phyloP scores from a whole-genome alignment of 2,888 invertebrate species.

The Macroteleia sp. region DNA sequence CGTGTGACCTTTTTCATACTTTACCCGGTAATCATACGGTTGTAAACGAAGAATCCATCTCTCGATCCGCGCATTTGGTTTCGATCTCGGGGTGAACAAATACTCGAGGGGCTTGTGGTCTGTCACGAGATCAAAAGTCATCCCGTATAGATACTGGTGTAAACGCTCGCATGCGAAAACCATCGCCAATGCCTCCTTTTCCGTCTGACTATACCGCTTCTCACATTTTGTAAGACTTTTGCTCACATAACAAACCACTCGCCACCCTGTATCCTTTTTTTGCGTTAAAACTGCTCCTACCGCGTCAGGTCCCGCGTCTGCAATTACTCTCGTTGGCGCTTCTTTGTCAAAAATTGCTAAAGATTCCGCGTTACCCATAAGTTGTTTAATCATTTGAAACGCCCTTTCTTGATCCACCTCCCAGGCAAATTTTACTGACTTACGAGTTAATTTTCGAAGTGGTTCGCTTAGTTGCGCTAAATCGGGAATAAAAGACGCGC shows the following conservation, averaged over 20 bases:
- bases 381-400: conserved; percentile 33
- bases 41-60: too few species aligned
- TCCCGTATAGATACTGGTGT: too few species aligned
- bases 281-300: conserved; percentile 66
- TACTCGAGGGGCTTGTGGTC: too few species aligned
- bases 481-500: conserved; percentile 72
- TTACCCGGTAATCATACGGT: too few species aligned
- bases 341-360: conserved; percentile 66
- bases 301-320: background rate
- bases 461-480: conserved; percentile 67
- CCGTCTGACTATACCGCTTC: conserved; percentile 69
- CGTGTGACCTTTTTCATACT: too few species aligned
- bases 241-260: conserved; percentile 45
- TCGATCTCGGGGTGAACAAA: too few species aligned
- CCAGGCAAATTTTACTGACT: conserved; percentile 21
- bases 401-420: conserved; percentile 12
- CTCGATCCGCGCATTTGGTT: too few species aligned
- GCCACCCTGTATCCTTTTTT: background rate
- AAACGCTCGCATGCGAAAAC: too few species aligned
- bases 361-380: background rate
- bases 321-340: conserved; percentile 51
- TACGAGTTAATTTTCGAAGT: conserved; percentile 32
- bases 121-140: too few species aligned
- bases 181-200: conserved; percentile 48
- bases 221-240: conserved; percentile 8